phyloP scores from a whole-genome alignment of 1,140 invertebrate species.

The Dinoponera quadriceps region DNA sequence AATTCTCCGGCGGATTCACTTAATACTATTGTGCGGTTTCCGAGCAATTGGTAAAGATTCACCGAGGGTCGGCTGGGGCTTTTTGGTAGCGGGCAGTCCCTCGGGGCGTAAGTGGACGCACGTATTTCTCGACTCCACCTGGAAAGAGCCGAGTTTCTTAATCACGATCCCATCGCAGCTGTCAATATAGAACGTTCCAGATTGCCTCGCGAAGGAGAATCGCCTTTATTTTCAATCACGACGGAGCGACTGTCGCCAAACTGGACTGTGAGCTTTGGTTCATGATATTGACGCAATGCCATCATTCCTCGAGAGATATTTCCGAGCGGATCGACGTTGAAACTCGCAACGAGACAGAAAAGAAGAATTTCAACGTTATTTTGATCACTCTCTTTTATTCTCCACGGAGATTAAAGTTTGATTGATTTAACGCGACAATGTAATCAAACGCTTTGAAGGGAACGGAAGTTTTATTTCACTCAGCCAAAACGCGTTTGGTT shows the following conservation, averaged over 20 bases:
- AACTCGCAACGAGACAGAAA: too few relatives aligned
- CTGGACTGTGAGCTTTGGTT: neutral
- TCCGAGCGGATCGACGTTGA: too few relatives aligned
- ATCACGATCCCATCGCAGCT: slow-evolving; percentile 65
- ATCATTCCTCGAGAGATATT: neutral
- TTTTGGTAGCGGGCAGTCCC: slow-evolving; percentile 47
- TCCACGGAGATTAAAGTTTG: too few relatives aligned
- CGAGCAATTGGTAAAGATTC: slow-evolving; percentile 65
- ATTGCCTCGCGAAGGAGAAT: slow-evolving; percentile 23
- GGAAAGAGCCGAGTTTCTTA: slow-evolving; percentile 53
- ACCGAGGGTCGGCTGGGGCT: slow-evolving; percentile 61
- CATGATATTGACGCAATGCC: too few relatives aligned
- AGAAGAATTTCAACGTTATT: too few relatives aligned
- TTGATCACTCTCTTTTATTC: too few relatives aligned
- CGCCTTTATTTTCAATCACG: neutral
- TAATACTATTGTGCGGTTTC: slow-evolving; percentile 65
- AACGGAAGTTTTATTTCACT: too few relatives aligned
- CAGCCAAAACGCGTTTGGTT: too few relatives aligned
- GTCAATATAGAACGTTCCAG: slow-evolving; percentile 27
- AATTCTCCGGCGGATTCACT: slow-evolving; percentile 64
- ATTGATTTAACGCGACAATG: too few relatives aligned
- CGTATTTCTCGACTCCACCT: slow-evolving; percentile 46
- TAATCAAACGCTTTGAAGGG: too few relatives aligned
- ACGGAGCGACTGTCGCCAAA: neutral
- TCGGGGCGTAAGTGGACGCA: slow-evolving; percentile 51